Evolutionary conservation across 2,113 vertebrate genomes (phyloP), one percentile per base, ranked within the genome.

Genomic region (Oxyura jamaicensis): DNA sequence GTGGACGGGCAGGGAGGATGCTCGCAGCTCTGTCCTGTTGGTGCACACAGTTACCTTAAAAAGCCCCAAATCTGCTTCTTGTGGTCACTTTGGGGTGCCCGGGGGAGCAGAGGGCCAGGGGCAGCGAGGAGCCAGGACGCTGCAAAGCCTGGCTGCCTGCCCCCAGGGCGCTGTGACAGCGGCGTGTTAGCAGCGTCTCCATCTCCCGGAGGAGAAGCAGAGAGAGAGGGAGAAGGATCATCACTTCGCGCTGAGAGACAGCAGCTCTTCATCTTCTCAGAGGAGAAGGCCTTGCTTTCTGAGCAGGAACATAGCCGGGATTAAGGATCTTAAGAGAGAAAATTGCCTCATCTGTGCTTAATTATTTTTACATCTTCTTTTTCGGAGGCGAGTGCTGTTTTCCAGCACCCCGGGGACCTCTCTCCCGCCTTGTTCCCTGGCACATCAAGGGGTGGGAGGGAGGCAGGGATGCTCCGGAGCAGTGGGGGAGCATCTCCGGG

Each of bases 331-430:
- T 59, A 75, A 93, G 80, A 91, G 48, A 62, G 41, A 59, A 94
- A 95, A 93, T 96, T 63, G 91, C 62, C 81, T 97, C 77, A 66
- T 92, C 48, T 91, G 33, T 11, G 69, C 46, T 71, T 95, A 91
- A 91, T 90, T 97, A 86, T 83, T 95, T 94, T 91, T 82, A n/a
- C 42, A 55, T 90, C 91, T n/a, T 63, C 68, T 81, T 80, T 78
- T 82, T 73, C 26, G 83, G 87, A 94, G 83, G 56, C 46, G 11
- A 88, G 31, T 2, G 0, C 53, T 76, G 25, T 39, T 75, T 95
- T 80, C 75, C 0, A 0, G 42, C 55, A 26, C 68, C 39, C 86
- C 3, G 0, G 87, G 81, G 88, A 77, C 13, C 21, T 44, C 56
- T 60, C 82, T 48, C 22, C 52, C 39, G 50, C 21, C 50, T 85